A percentile compares a stretch with the other conserved stretches of the same genome.
Conservation (phyloP, 2,888 invertebrate species). For the Auanema freiburgensis region DNA sequence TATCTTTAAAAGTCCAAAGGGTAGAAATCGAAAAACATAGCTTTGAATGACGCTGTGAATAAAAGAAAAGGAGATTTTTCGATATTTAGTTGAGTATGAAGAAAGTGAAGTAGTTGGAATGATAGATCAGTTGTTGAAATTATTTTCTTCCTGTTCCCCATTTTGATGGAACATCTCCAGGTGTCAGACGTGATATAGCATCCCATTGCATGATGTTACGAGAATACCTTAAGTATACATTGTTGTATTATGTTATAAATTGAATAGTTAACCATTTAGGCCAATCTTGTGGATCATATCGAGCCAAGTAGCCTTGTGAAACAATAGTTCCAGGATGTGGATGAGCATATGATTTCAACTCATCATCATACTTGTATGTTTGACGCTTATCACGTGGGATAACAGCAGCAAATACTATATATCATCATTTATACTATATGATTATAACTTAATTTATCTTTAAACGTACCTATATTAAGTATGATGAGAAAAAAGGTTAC, state of each 20-base stretch:
- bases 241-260: not conserved
- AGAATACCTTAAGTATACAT: constrained; percentile 38
- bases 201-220: constrained; percentile 52
- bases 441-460: too few species aligned
- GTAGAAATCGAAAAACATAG: too few species aligned
- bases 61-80: too few species aligned
- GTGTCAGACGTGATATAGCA: constrained; percentile 39
- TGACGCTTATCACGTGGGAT: constrained; percentile 34
- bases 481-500: not conserved
- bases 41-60: too few species aligned
- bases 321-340: constrained; percentile 43
- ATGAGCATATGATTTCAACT: constrained; percentile 42
- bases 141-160: too few species aligned
- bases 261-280: constrained; percentile 36
- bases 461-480: too few species aligned
- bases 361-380: constrained; percentile 45
- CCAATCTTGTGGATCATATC: constrained; percentile 53
- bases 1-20: too few species aligned
- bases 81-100: too few species aligned
- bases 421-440: not conserved
- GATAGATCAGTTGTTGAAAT: too few species aligned
- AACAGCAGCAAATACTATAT: constrained; percentile 8
- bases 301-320: constrained; percentile 36
- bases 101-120: too few species aligned
- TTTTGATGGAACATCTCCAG: constrained; percentile 7